phyloP scores from a whole-genome alignment of 2,888 invertebrate genomes.

The Noctua fimbriata region DNA sequence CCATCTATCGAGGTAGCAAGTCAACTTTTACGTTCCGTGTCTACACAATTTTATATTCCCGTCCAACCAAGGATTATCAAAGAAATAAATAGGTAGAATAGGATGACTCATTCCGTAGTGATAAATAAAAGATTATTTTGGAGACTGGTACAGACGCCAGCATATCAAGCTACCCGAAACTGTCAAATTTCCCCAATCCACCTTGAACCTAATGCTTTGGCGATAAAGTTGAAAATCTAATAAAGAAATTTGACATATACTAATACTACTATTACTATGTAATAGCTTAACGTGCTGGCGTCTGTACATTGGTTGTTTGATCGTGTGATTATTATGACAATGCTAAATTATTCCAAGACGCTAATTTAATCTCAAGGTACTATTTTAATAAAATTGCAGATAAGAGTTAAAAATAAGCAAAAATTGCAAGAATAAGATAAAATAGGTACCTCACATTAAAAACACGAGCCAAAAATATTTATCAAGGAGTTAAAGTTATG shows the following conservation, averaged over 20 bases:
- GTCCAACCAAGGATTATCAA: not conserved
- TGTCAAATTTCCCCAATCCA: too few relatives aligned
- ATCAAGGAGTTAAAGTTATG: not conserved
- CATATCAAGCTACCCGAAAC: too few relatives aligned
- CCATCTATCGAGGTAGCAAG: constrained; percentile 23
- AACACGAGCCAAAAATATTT: not conserved
- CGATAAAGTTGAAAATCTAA: too few relatives aligned
- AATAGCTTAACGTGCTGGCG: too few relatives aligned
- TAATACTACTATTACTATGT: too few relatives aligned
- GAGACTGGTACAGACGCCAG: not conserved
- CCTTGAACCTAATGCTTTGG: too few relatives aligned
- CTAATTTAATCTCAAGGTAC: constrained; percentile 4
- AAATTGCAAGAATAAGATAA: not conserved
- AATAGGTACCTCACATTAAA: not conserved
- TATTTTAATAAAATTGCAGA: not conserved
- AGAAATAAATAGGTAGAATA: not conserved
- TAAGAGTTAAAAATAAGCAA: not conserved
- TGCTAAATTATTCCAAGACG: not conserved
- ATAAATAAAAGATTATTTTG: not conserved
- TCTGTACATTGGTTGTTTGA: constrained; percentile 4
- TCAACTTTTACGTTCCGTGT: not conserved
- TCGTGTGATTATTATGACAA: constrained; percentile 14
- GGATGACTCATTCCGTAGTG: not conserved
- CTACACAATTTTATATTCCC: not conserved
- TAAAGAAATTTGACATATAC: too few relatives aligned